phyloP scores from a whole-genome alignment of 2,888 invertebrate genomes.

The Trilocha varians region DNA sequence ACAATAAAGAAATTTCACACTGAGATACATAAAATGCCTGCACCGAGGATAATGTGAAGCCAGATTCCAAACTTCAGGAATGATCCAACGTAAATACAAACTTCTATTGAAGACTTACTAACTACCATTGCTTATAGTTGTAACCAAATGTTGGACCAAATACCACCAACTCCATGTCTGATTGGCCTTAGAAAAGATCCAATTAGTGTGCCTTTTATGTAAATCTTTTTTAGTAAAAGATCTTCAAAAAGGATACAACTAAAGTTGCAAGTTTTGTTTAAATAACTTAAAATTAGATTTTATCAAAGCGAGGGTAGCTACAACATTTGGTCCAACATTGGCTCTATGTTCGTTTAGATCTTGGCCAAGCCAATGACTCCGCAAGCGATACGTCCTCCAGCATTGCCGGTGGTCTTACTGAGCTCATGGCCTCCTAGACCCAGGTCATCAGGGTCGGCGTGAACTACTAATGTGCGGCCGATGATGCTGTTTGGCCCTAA shows the following conservation, averaged over 20 bases:
- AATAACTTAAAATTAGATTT: no score
- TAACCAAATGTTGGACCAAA: no score
- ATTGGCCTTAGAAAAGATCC: no score
- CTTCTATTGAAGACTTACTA: slow-evolving; percentile 21
- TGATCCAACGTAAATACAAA: slow-evolving; percentile 23
- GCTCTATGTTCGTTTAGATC: slow-evolving; percentile 13
- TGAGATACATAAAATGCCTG: slow-evolving; percentile 27
- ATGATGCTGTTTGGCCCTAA: slow-evolving; percentile 82
- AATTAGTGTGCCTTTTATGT: no score
- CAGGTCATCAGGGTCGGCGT: slow-evolving; percentile 94
- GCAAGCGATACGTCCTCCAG: slow-evolving; percentile 91
- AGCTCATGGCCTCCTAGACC: slow-evolving; percentile 94
- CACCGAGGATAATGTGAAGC: slow-evolving; percentile 32
- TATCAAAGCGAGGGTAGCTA: no score
- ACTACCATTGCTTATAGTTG: slow-evolving; percentile 2
- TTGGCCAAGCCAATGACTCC: slow-evolving; percentile 86
- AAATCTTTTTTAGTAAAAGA: no score
- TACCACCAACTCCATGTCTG: no score
- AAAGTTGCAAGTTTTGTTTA: no score
- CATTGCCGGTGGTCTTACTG: slow-evolving; percentile 95
- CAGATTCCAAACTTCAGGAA: slow-evolving; percentile 28
- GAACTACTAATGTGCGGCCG: slow-evolving; percentile 90
- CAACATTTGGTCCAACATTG: not conserved
- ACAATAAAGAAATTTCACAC: slow-evolving; percentile 20
- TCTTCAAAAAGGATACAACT: no score